These are phyloP conservation scores for Drosophila azteca DNA, from an alignment of 1,140 invertebrate species.

Conservation along the genomic window DNA sequence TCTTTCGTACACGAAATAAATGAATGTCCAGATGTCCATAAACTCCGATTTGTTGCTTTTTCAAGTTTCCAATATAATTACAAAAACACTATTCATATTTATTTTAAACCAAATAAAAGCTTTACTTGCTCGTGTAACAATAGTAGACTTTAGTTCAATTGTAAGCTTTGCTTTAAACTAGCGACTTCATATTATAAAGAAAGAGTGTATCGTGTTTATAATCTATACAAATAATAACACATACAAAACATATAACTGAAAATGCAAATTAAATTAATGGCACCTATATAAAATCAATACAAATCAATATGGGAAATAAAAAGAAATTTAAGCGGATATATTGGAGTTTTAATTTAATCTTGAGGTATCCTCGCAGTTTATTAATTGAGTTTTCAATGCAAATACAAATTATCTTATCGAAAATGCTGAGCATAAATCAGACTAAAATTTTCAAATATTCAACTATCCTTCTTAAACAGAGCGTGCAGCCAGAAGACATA, in stretches of 20 bases:
- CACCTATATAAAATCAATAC: slow-evolving; percentile 35
- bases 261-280: slow-evolving; percentile 24
- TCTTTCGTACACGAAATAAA: slow-evolving; percentile 3
- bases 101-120: slow-evolving; percentile 49
- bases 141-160: slow-evolving; percentile 27
- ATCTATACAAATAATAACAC: slow-evolving; percentile 16
- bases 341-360: not conserved
- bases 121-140: slow-evolving; percentile 56
- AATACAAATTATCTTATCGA: not conserved
- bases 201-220: slow-evolving; percentile 36
- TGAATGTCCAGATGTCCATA: not conserved
- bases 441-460: not conserved
- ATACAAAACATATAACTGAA: slow-evolving; percentile 14
- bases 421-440: not conserved
- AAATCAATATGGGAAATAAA: slow-evolving; percentile 32
- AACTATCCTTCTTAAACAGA: not conserved
- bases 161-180: slow-evolving; percentile 13
- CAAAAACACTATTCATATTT: slow-evolving; percentile 19
- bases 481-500: slow-evolving; percentile 46
- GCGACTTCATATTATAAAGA: slow-evolving; percentile 10
- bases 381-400: not conserved
- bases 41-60: not conserved
- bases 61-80: slow-evolving; percentile 9
- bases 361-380: not conserved
- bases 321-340: slow-evolving; percentile 4